Conservation (phyloP, 2,113 vertebrate genomes). For the Synodontis membranacea region DNA sequence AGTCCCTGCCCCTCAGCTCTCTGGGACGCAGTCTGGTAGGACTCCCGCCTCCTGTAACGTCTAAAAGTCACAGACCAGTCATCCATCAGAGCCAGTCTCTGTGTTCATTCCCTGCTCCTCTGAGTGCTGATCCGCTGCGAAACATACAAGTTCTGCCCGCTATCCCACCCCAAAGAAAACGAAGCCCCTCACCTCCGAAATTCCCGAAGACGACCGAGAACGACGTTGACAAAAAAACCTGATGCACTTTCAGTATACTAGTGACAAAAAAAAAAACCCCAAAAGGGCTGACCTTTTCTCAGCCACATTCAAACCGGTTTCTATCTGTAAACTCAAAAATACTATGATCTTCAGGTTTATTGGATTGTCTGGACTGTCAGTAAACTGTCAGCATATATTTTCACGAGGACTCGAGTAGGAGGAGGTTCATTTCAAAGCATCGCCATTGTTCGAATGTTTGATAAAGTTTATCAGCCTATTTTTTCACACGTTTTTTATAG, state of each 20-base stretch:
- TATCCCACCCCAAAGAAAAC: conserved; percentile 77
- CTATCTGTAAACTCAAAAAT: conserved; percentile 13
- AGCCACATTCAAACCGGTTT: neutral
- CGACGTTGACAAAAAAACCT: conserved; percentile 48
- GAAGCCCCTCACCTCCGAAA: conserved; percentile 47
- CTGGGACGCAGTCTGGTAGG: conserved; percentile 55
- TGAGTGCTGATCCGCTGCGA: conserved; percentile 71
- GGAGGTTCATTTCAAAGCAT: neutral
- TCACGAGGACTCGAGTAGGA: neutral
- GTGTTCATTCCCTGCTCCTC: conserved; percentile 66
- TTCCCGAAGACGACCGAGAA: conserved; percentile 42
- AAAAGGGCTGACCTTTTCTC: neutral
- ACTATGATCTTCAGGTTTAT: conserved; percentile 28
- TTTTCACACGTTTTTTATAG: conserved; percentile 56
- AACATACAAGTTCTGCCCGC: conserved; percentile 78
- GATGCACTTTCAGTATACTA: conserved; percentile 18
- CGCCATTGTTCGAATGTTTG: conserved; percentile 47
- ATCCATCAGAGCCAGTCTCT: conserved; percentile 65
- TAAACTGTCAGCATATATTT: conserved; percentile 1
- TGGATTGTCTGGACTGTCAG: neutral
- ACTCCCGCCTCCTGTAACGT: conserved; percentile 60
- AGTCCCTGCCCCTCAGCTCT: conserved; percentile 66
- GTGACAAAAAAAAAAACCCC: neutral
- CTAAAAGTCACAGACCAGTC: conserved; percentile 53
- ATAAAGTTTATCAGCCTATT: conserved; percentile 54